Evolutionary conservation across 2,113 vertebrate species (phyloP).

Genomic region (Melanocharis versteri): DNA sequence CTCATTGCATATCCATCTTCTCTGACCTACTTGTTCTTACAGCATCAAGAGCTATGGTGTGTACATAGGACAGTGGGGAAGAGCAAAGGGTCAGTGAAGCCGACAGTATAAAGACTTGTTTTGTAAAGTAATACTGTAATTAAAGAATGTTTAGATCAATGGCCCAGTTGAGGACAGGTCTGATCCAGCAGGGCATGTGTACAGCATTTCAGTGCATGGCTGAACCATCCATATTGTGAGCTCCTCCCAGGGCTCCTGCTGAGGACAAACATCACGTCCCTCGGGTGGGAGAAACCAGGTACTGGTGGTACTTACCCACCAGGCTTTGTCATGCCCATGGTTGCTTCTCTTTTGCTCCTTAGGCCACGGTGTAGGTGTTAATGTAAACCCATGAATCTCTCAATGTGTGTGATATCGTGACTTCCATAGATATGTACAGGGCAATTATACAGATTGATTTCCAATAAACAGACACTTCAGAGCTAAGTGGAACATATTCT

Average conservation of each 20-base stretch:
- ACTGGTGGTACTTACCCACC: neutral
- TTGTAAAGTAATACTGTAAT: neutral
- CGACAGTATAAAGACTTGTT: neutral
- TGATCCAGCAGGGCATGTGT: neutral
- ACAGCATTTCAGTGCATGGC: neutral
- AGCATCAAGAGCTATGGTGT: neutral
- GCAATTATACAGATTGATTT: neutral
- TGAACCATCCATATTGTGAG: neutral
- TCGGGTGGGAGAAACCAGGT: neutral
- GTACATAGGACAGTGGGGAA: neutral
- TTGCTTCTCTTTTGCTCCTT: neutral
- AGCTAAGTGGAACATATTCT: neutral
- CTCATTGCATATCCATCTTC: neutral
- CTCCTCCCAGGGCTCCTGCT: neutral
- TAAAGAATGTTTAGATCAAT: neutral
- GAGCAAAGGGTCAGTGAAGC: neutral
- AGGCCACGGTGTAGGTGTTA: neutral
- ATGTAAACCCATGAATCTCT: neutral
- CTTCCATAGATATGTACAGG: neutral
- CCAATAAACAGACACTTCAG: neutral
- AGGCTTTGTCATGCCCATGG: rapidly evolving
- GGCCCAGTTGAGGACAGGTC: neutral
- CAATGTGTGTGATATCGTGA: neutral
- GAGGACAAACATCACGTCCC: neutral
- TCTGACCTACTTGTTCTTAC: neutral